Evolutionary conservation across 2,888 invertebrate species (phyloP).

Genomic region (Parnassius smintheus): DNA sequence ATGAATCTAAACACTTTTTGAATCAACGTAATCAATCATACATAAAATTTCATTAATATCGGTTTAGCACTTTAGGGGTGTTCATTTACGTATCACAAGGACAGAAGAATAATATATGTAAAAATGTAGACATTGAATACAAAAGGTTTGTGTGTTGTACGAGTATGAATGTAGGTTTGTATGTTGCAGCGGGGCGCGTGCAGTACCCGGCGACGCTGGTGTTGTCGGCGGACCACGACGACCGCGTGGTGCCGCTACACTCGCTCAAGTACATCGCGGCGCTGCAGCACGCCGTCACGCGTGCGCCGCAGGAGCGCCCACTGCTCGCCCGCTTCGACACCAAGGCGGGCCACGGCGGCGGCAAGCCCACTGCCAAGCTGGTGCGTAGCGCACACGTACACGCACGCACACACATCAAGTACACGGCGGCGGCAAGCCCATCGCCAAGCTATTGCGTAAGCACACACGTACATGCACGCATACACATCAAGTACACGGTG

Average conservation of each 20-base stretch:
- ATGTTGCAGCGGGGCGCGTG: constrained; percentile 43
- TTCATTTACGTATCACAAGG: too few species aligned
- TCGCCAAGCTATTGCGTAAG: too few species aligned
- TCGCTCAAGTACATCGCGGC: constrained; percentile 97
- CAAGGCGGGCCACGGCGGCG: constrained; percentile 97
- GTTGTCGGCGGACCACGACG: constrained; percentile 98
- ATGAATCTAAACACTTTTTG: too few species aligned
- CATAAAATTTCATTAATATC: too few species aligned
- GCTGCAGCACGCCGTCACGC: constrained; percentile 86
- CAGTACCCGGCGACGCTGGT: constrained; percentile 96
- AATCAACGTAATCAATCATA: too few species aligned
- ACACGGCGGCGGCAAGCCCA: too few species aligned
- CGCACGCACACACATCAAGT: neutral
- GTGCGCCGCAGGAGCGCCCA: constrained; percentile 88
- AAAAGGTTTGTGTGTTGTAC: too few species aligned
- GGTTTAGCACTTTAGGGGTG: too few species aligned
- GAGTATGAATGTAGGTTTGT: neutral
- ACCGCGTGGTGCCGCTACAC: constrained; percentile 98
- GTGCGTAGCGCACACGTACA: constrained; percentile 73
- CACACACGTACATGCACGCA: constrained; percentile 75
- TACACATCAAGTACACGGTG: constrained; percentile 98
- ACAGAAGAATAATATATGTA: too few species aligned
- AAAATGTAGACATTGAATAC: too few species aligned
- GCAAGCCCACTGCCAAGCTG: constrained; percentile 97
- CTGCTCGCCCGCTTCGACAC: constrained; percentile 94